Base-by-base conservation (phyloP, 2,113 vertebrate genomes). In the Neogobius melanostomus region DNA sequence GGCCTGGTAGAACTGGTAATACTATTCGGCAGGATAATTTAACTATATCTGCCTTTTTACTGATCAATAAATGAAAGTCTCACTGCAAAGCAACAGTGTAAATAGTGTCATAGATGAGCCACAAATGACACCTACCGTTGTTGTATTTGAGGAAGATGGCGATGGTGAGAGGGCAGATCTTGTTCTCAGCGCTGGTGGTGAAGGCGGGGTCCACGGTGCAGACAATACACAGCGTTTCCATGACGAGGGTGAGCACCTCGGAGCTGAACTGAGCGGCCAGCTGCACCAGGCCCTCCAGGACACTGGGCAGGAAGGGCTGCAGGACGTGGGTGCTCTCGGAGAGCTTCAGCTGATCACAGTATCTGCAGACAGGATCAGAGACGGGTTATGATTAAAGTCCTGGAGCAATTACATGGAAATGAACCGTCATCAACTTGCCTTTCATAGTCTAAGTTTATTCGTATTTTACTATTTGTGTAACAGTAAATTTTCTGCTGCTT, bases 71-170 rank as follows among this genome's bases (percentile, higher is more conserved):
- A 28, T 54, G 17, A 16, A 7, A 8, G 6, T 53, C 16, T 53
- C 50, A 2, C 5, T 15, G 5, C 6, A 4, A 3, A 7, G 14
- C 48, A 3, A 14, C 6, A 12, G n/a, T n/a, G n/a, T 21, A 21
- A 21, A 21, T 21, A 21, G 28, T 7, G 57, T 60, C 28, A 43
- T 12, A 36, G 11, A 42, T 36, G 12, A 8, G 0, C 2, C 5
- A 42, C 8, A 14, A 60, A 60, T 36, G 4, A 66, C 63, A 1
- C 9, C 17, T 93, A 99, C 98, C 98, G 0, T 99, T 99, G 79
- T 96, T 99, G 89, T 99, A 98, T 83, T 99, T 99, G 1, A 99
- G 92, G 82, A 99, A 98, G 74, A 99, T 95, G 15, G 97, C 98
- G 12, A 99, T 99, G 47, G 97, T 98, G 89, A 99, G 98, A 47